A percentile compares a stretch with the other conserved stretches of the same genome.
phyloP scores from a whole-genome alignment of 2,113 vertebrate genomes.

The Panthera uncia region DNA sequence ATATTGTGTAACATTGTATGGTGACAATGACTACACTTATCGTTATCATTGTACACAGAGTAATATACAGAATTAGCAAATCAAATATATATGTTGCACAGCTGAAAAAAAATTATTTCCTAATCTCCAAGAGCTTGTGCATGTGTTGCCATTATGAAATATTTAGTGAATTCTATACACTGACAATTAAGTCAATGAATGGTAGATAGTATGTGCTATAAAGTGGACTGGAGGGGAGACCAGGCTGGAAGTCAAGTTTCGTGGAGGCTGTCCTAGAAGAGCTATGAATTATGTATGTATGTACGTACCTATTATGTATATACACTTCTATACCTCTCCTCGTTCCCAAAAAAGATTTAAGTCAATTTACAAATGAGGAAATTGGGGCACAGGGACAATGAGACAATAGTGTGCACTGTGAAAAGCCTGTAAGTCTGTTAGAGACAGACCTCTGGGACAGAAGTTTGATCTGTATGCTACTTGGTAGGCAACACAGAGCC shows the following conservation, averaged over 20 bases:
- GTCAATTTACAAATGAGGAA: neutral
- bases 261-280: neutral
- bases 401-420: neutral
- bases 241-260: neutral
- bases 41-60: neutral
- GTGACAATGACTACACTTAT: neutral
- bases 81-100: neutral
- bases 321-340: neutral
- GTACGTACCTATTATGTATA: neutral
- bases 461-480: neutral
- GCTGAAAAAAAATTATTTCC: neutral
- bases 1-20: neutral
- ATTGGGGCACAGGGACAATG: neutral
- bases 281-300: neutral
- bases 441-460: neutral
- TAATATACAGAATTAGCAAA: neutral
- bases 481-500: neutral
- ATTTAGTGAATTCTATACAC: neutral
- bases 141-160: neutral
- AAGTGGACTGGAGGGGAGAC: neutral
- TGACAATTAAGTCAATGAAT: neutral
- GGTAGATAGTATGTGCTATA: neutral
- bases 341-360: neutral
- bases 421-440: neutral
- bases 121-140: neutral